These are phyloP conservation scores for Sminthurides aquaticus DNA, from an alignment of 2,888 invertebrate genomes.

Conservation along the genomic window DNA sequence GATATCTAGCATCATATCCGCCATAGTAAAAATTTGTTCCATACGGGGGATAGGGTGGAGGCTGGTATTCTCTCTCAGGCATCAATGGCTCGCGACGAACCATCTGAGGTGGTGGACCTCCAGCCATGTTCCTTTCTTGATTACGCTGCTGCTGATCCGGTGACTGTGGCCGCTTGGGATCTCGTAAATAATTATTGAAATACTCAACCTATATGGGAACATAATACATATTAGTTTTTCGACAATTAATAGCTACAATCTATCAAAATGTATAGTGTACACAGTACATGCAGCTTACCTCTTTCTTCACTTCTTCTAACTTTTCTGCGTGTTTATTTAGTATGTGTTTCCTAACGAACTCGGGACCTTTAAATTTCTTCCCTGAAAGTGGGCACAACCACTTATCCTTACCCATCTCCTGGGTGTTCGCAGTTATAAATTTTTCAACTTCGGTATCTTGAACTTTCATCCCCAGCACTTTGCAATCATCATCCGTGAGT, in stretches of 20 bases:
- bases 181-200: constrained; percentile 91
- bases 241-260: too few relatives aligned
- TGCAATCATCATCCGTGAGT: constrained; percentile 65
- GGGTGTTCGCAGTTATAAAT: constrained; percentile 90
- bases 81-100: constrained; percentile 38
- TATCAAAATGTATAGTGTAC: too few relatives aligned
- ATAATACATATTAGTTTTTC: constrained; percentile 11
- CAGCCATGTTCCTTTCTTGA: constrained; percentile 41
- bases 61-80: constrained; percentile 32
- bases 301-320: constrained; percentile 91
- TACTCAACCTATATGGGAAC: constrained; percentile 62
- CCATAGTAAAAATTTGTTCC: constrained; percentile 7
- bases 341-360: constrained; percentile 96
- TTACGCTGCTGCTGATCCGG: constrained; percentile 51
- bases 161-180: constrained; percentile 87
- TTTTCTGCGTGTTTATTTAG: constrained; percentile 96
- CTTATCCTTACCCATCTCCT: constrained; percentile 94
- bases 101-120: constrained; percentile 36
- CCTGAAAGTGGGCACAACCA: constrained; percentile 98
- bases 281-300: constrained; percentile 54
- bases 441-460: constrained; percentile 76
- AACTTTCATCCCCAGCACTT: constrained; percentile 75
- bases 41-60: constrained; percentile 27
- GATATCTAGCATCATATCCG: constrained; percentile 25
- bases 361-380: constrained; percentile 97